Base-by-base conservation (phyloP, 1,140 invertebrate genomes). In the Adelges cooleyi region DNA sequence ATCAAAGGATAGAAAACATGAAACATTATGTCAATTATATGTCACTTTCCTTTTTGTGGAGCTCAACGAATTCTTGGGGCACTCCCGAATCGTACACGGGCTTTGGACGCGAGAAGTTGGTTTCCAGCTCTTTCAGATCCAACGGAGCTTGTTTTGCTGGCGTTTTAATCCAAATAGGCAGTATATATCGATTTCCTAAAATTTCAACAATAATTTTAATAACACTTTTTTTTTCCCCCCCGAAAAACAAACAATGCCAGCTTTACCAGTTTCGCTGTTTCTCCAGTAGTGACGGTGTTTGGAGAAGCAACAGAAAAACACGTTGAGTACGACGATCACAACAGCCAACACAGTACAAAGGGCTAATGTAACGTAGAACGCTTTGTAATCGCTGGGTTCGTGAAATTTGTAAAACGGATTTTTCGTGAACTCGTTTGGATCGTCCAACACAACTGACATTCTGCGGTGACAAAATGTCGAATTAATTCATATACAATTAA, bases 71-170 rank as follows among this genome's bases (percentile, higher is more conserved):
- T 71, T 75, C 71, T 25, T 70, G 66, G 3, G 69, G 68, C 4
- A 71, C 59, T 25, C 71, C 70, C 65, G 72, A 68, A 13, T 71
- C 66, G 44, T 69, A 70, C 13, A 74, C 70, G 69, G 74, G 69
- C 69, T 73, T 50, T 68, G 70, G 42, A 50, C 69, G 68, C 69
- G 72, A 52, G 68, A 68, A 69, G 51, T 71, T 73, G 29, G 74
- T 67, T 67, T 87, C 82, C 0, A 90, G 72, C 74, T 90, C 87
- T 1, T 83, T 83, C 18, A 86, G 80, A 74, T 90, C 89, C 17
- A 92, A 72, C 8, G 89, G 84, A n/a, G 87, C 86, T 73, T 89
- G 87, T 66, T 87, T 84, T 69, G 88, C 83, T 0, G 89, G 88
- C 15, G 87, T 86, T 40, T 84, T 79, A 13, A 87, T 85, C 86